A percentile compares a stretch with the other conserved stretches of the same genome.
Evolutionary conservation across 2,113 vertebrate genomes (phyloP).

Genomic region (Origma solitaria): DNA sequence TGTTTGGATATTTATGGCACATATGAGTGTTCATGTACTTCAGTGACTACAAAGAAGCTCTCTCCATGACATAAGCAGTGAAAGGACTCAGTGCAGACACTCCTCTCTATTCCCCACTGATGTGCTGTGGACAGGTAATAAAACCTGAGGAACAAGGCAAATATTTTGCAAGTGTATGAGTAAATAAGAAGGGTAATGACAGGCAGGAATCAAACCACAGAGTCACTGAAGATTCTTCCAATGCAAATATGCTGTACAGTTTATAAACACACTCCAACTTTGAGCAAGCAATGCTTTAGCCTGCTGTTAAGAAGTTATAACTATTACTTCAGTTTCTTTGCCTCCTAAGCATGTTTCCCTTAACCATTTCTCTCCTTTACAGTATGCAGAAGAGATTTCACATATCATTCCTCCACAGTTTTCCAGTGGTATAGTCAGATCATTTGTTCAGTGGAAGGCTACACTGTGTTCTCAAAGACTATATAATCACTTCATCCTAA

Average conservation of each 20-base stretch:
- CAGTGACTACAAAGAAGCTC: background rate
- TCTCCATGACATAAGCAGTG: background rate
- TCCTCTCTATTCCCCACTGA: background rate
- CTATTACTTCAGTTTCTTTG: background rate
- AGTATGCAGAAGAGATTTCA: background rate
- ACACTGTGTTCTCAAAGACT: background rate
- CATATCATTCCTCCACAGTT: background rate
- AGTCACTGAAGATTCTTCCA: background rate
- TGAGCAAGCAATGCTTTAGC: background rate
- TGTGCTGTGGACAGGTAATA: background rate
- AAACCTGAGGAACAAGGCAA: background rate
- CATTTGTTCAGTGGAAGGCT: background rate
- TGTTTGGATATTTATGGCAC: conserved; percentile 23
- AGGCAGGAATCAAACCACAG: conserved; percentile 19
- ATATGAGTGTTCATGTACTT: background rate
- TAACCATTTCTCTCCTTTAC: background rate
- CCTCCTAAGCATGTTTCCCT: background rate
- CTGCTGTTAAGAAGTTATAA: background rate
- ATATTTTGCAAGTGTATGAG: background rate
- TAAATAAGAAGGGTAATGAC: conserved; percentile 42
- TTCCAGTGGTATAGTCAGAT: background rate
- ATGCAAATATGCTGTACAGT: background rate
- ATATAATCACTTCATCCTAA: background rate
- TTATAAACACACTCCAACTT: background rate
- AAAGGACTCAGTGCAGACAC: background rate